Evolutionary conservation across 2,797 vertebrate genomes (phyloP), one percentile per base, ranked within the genome.

Genomic region (Gymnopithys bicolor): DNA sequence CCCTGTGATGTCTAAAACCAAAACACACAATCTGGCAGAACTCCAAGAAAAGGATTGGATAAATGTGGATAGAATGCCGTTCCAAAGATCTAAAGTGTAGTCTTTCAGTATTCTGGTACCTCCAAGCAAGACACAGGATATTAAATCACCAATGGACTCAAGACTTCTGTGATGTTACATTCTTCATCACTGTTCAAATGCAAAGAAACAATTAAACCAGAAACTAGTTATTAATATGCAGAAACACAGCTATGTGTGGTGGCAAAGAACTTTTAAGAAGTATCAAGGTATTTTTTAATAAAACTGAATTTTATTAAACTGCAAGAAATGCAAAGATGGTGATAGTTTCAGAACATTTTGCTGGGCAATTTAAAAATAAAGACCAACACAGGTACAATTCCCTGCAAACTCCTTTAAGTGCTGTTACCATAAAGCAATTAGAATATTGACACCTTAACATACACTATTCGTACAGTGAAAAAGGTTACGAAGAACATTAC

Each of bases 221-320:
- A 89, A 87, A 21, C 9, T 22, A 63, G 32, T 35, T 79, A 35
- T 69, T 76, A 59, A 87, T 16, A 59, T 4, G 6, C 33, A 75
- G 51, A 68, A 86, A 68, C 32, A 64, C 14, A 15, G 17, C 52
- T 33, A 45, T 11, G 3, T 3, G 32, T 33, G 48, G 24, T 59
- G 30, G 39, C 27, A 75, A 71, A 82, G 28, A 48, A 46, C 15
- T 41, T 19, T 55, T 76, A 91, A 55, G 3, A 23, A 53, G 16
- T 51, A 85, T 25, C 22, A 55, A 73, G 48, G 15, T 37, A 2
- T 84, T 71, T 91, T 49, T 55, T 2, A 28, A 63, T 90, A 48
- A 81, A 86, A 63, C 7, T 30, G 32, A 43, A 66, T 70, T 92
- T 96, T 92, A 96, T 95, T 95, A 53, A 87, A 80, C 55, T 67